Base-by-base conservation (phyloP, 2,113 vertebrate genomes). In the Pterocles orientalis region DNA sequence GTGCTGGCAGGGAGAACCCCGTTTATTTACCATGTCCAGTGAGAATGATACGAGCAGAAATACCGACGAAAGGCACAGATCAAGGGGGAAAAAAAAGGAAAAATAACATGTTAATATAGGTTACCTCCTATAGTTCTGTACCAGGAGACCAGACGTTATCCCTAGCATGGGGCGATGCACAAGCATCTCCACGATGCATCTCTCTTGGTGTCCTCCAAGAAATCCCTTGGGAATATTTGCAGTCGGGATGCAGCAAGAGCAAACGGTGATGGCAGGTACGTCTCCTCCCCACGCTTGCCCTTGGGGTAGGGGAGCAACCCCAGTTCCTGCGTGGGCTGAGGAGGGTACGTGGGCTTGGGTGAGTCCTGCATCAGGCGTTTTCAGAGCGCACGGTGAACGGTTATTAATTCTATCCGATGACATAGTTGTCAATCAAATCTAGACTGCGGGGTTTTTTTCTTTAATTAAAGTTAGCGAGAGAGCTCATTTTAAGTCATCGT, bases 181-280 rank as follows among this genome's bases (percentile, higher is more conserved):
- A 13, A 41, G 41, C 41, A 41, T 41, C 41, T 41, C 41, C 41
- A 41, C 41, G 6, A 41, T 41, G 41, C 41, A 41, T 41, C 13
- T 41, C 41, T 13, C 41, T 41, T 41, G 41, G 41, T 14, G 41
- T 41, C 41, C 41, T 41, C 41, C 41, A 41, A 41, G 41, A 41
- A 41, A 25, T 24, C 19, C 41, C 56, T 41, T 8, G 71, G 71
- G 11, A 18, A 17, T 9, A 6, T 26, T 19, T 31, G 48, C 18
- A 6, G 39, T 5, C 0, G 17, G 80, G 71, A 31, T 10, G 48
- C 0, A 10, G 41, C 6, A 39, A 28, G 47, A 41, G 24, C 23
- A 25, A 50, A 17, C 6, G 3, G 50, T 0, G 39, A 18, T 0
- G 1, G 68, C 58, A 31, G 43, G 60, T 34, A 21, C 5, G 1